Percentiles rank a stretch among this genome's conserved stretches.
Evolutionary conservation across 2,113 vertebrate species (phyloP).

Genomic region (Centropus unirufus): DNA sequence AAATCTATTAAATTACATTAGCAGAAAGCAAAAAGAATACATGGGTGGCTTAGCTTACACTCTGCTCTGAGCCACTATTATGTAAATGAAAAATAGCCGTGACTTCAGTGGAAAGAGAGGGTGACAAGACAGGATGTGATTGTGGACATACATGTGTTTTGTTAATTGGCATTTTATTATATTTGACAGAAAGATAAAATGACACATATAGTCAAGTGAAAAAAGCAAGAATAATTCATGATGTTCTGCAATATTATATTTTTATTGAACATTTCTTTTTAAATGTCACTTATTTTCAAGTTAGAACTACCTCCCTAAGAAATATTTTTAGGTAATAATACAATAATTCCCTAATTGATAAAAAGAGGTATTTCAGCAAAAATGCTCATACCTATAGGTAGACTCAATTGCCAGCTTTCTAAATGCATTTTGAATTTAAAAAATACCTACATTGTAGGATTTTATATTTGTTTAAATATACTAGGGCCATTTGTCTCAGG

Average conservation of each 20-base stretch:
- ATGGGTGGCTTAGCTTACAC: background rate
- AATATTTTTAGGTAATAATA: background rate
- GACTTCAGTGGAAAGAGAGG: background rate
- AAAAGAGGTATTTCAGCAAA: background rate
- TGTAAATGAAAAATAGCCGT: background rate
- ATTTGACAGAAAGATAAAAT: constrained; percentile 20
- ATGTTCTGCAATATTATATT: background rate
- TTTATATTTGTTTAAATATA: background rate
- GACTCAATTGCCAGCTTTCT: background rate
- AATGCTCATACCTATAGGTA: background rate
- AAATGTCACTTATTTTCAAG: background rate
- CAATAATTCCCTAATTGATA: background rate
- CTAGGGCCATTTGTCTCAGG: background rate
- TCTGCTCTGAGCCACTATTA: background rate
- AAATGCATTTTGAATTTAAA: background rate
- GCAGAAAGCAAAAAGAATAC: background rate
- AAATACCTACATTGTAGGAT: background rate
- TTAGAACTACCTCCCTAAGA: background rate
- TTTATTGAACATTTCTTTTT: background rate
- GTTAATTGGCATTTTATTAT: background rate
- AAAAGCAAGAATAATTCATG: background rate
- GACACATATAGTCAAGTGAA: background rate
- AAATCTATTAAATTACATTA: background rate
- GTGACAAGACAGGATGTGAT: background rate
- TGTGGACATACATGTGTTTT: background rate